phyloP scores from a whole-genome alignment of 2,888 invertebrate species.

The Euspilapteryx auroguttella region DNA sequence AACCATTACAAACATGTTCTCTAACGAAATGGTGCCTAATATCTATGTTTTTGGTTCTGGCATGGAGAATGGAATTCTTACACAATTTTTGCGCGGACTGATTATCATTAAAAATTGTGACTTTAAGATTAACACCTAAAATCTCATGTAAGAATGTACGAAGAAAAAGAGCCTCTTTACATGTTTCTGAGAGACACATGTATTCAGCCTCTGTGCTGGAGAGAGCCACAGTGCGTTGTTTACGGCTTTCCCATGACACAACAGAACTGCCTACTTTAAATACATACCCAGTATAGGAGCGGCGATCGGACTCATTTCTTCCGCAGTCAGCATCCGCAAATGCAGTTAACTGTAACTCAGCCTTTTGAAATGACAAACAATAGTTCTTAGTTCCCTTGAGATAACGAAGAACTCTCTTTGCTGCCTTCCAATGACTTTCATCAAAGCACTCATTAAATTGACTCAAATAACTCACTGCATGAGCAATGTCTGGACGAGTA shows the following conservation, averaged over 20 bases:
- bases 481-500: no score
- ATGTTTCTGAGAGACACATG: conserved; percentile 11
- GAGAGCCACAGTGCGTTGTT: no score
- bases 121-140: background rate
- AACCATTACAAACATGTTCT: background rate
- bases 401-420: conserved; percentile 1
- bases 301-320: conserved; percentile 9
- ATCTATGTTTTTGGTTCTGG: conserved; percentile 5
- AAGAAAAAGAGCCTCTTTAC: conserved; percentile 9
- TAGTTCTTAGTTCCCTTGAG: conserved; percentile 8
- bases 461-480: conserved; percentile 1
- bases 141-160: no score
- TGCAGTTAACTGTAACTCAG: no score
- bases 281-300: conserved; percentile 12
- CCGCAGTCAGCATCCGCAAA: conserved; percentile 13
- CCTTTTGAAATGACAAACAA: conserved; percentile 7
- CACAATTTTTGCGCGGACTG: no score
- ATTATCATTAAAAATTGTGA: conserved; percentile 2
- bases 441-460: background rate
- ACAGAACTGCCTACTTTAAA: conserved; percentile 10
- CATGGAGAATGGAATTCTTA: background rate
- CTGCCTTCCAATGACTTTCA: conserved; percentile 1
- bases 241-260: no score
- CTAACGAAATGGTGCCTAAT: no score
- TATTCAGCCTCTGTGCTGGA: no score